Conservation (phyloP, 2,888 invertebrate species). For the Amblyjoppa fuscipennis region DNA sequence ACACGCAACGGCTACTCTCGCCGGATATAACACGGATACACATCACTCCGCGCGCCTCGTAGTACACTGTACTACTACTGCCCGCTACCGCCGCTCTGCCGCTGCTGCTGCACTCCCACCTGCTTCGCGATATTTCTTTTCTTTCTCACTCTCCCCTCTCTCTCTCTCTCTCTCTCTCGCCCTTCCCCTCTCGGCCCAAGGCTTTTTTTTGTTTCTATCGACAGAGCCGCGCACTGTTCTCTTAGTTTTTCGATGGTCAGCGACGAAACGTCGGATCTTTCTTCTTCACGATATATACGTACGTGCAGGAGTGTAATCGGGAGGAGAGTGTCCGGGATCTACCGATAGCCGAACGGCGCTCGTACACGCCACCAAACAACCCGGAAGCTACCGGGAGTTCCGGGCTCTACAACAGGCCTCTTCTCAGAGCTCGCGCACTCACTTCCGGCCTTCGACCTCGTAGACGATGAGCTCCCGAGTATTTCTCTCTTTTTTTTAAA, state of each 20-base stretch:
- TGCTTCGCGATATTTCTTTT: background rate
- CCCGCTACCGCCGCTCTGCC: background rate
- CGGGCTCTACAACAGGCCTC: slow-evolving; percentile 56
- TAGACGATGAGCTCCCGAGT: background rate
- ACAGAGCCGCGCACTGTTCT: background rate
- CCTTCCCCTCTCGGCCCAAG: background rate
- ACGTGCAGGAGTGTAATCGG: background rate
- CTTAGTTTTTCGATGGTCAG: background rate
- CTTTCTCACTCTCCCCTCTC: background rate
- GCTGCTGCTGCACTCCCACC: slow-evolving; percentile 30
- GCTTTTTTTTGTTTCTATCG: background rate
- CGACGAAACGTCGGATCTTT: background rate
- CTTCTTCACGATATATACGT: background rate
- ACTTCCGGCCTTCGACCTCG: slow-evolving; percentile 36
- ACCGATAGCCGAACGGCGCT: slow-evolving; percentile 16
- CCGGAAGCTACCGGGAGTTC: slow-evolving; percentile 50
- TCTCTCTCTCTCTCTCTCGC: background rate
- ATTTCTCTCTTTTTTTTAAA: background rate
- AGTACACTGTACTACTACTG: slow-evolving; percentile 35
- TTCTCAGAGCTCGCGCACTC: slow-evolving; percentile 7
- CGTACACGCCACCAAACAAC: slow-evolving; percentile 37
- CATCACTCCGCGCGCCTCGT: slow-evolving; percentile 37
- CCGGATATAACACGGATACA: slow-evolving; percentile 42
- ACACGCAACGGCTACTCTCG: slow-evolving; percentile 40
- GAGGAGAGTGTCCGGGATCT: background rate